Percentiles rank a stretch among this genome's conserved stretches.
Evolutionary conservation across 1,140 invertebrate species (phyloP).

Genomic region (Pantala flavescens): DNA sequence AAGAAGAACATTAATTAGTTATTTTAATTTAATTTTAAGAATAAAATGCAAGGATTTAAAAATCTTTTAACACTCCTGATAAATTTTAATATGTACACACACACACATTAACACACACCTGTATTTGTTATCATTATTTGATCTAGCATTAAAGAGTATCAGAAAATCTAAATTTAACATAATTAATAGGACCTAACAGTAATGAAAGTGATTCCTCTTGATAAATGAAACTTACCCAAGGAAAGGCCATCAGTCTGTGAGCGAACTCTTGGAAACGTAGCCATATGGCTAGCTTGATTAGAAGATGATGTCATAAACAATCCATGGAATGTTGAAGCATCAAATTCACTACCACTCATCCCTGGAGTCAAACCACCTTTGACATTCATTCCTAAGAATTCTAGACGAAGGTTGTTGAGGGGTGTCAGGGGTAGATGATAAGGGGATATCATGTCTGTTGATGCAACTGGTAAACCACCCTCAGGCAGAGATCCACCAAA

Average conservation of each 20-base stretch:
- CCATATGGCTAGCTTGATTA: background rate
- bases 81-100: no score
- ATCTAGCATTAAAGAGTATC: no score
- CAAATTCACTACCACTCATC: conserved; percentile 13
- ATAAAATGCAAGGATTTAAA: no score
- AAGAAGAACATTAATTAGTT: no score
- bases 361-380: background rate
- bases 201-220: no score
- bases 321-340: conserved; percentile 19
- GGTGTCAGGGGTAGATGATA: background rate
- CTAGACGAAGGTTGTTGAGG: conserved; percentile 4
- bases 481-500: conserved; percentile 14
- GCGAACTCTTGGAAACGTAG: background rate
- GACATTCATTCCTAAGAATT: conserved; percentile 11
- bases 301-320: background rate
- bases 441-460: background rate
- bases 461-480: conserved; percentile 4
- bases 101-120: no score
- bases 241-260: background rate
- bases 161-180: no score
- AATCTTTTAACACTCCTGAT: no score
- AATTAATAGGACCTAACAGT: no score
- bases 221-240: background rate
- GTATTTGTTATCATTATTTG: no score
- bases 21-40: no score